These are phyloP conservation scores for Sinohyriopsis cumingii DNA, from an alignment of 2,888 invertebrate species.

Conservation along the genomic window DNA sequence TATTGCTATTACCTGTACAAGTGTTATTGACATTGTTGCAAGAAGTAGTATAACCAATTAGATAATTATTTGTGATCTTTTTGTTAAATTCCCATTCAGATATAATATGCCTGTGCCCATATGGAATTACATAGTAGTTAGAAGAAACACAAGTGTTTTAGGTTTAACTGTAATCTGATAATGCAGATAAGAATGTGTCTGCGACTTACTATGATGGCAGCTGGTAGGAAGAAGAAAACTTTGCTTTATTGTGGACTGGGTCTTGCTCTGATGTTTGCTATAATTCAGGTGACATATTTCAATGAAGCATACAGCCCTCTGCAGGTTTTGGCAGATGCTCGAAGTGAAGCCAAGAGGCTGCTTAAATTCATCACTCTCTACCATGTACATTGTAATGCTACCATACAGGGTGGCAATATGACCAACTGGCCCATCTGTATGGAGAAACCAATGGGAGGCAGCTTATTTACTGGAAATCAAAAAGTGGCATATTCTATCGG, in stretches of 20 bases:
- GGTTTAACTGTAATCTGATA: background rate
- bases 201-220: slow-evolving; percentile 17
- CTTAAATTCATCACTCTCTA: slow-evolving; percentile 64
- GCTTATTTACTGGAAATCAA: slow-evolving; percentile 44
- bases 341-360: slow-evolving; percentile 61
- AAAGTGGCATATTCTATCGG: slow-evolving; percentile 62
- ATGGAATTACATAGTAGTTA: too few relatives aligned
- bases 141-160: too few relatives aligned
- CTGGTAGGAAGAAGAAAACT: slow-evolving; percentile 40
- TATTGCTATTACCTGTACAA: too few relatives aligned
- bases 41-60: too few relatives aligned
- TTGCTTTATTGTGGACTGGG: slow-evolving; percentile 39
- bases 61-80: too few relatives aligned
- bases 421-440: slow-evolving; percentile 62
- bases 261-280: slow-evolving; percentile 36
- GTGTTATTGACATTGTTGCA: too few relatives aligned
- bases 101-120: too few relatives aligned
- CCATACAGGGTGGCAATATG: slow-evolving; percentile 54
- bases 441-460: slow-evolving; percentile 55
- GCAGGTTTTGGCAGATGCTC: slow-evolving; percentile 59
- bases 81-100: too few relatives aligned
- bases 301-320: slow-evolving; percentile 61
- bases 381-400: slow-evolving; percentile 63
- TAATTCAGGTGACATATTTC: slow-evolving; percentile 51
- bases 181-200: slow-evolving; percentile 9